Evolutionary conservation across 2,888 invertebrate species (phyloP), one percentile per base, ranked within the genome.

Genomic region (Synanthedon andrenaeformis): DNA sequence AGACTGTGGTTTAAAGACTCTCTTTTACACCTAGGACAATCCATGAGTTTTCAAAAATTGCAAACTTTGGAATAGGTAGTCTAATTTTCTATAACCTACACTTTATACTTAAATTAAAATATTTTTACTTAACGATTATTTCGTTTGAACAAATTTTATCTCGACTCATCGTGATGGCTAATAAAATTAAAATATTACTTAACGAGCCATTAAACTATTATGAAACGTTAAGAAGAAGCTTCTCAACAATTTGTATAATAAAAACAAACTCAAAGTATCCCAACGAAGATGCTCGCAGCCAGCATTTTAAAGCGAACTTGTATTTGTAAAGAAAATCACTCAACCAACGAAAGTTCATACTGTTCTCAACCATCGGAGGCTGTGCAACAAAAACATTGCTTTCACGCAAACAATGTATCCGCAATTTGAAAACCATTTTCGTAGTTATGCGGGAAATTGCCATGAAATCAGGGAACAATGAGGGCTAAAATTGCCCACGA

Each of bases 391-490:
- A 35, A 45, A 45, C 13, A 45, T 45, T 4, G 13, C 45, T 45
- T 45, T 45, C 14, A 45, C 6, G 14, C 45, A 45, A 45, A 45
- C 45, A 45, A 45, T 13, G 14, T 45, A 14, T 14, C 12, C 12
- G 13, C 45, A n/a, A 45, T 45, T 42, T 45, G 13, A 45, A 45
- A 45, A 14, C 45, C 45, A 45, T 45, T 45, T 1, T 45, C 13
- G 13, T 35, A n/a, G 45, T 45, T 49, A 41, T 49, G 53, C 49
- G 53, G 28, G 53, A 53, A 53, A 53, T 53, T 53, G 53, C 53
- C n/a, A 28, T 41, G 49, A n/a, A 53, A 53, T 13, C 4, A 13
- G 49, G 48, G 49, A 53, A 53, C 53, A 53, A 53, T 53, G 17
- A 41, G 14, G 48, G 8, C 28, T 14, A 53, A 53, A 53, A 41